Base-by-base conservation (phyloP, 2,113 vertebrate species). In the Laticauda laticaudata region DNA sequence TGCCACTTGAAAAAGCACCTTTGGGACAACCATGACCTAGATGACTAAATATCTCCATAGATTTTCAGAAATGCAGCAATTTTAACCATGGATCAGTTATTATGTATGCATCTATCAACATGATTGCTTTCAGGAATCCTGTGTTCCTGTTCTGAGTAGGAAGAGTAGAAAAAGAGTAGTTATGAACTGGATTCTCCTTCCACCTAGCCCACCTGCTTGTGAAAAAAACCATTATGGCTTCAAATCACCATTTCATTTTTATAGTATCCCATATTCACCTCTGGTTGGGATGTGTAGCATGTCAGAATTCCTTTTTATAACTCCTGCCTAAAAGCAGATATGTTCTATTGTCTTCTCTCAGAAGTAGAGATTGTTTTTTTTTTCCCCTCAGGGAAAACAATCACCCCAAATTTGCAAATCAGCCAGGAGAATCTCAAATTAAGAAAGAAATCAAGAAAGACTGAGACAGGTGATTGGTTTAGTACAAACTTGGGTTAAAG, bases 361-460 rank as follows among this genome's bases (percentile, higher is more conserved):
- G 93, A 96, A 94, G 91, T 75, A 88, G 96, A 96, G 93, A 97
- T 91, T 96, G 93, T 93, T 93, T 94, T 39, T 94, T 39, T 92
- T 24, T 94, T 94, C 93, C 90, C 69, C 81, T 43, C 39, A 91
- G 94, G 96, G 93, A 95, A 95, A 93, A 88, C 89, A 93, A 94
- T 96, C 95, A 91, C 88, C 96, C 87, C 94, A 95, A 18, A 93
- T 92, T 95, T 21, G 3, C 59, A 95, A 95, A 97, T 95, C 94
- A 93, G 91, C 88, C 94, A 95, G 51, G 87, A 96, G 89, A 54
- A 94, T 92, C 95, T 97, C 96, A 96, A 97, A 97, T 97, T 97
- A 97, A 97, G 94, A 97, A 97, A 95, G 92, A 96, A 94, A 90
- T 95, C 34, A 39, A 39, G 34, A 39, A 39, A 39, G 34, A 39